phyloP scores from a whole-genome alignment of 2,888 invertebrate genomes.

The Terebella lapidaria region DNA sequence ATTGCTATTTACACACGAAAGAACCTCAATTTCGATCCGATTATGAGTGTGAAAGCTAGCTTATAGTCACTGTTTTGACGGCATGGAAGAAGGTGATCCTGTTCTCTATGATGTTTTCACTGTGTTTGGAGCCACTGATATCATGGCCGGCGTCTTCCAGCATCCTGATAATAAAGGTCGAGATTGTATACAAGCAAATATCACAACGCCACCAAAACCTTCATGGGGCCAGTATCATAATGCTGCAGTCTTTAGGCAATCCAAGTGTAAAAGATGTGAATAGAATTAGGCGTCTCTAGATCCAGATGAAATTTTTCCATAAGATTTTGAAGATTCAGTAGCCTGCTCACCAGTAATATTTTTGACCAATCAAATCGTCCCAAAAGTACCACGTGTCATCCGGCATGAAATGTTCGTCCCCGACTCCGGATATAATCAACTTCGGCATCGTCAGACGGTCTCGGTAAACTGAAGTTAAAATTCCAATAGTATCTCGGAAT shows the following conservation, averaged over 20 bases:
- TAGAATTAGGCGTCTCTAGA: background rate
- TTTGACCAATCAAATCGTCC: conserved; percentile 27
- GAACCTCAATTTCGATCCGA: too few relatives aligned
- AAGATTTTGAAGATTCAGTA: too few relatives aligned
- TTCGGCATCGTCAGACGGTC: conserved; percentile 34
- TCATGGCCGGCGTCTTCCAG: conserved; percentile 3
- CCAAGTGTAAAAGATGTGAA: background rate
- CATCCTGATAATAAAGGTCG: too few relatives aligned
- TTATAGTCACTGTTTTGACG: conserved; percentile 4
- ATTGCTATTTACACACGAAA: too few relatives aligned
- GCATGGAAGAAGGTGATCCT: conserved; percentile 4
- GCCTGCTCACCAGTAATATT: too few relatives aligned
- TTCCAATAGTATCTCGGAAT: background rate
- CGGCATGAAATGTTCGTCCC: conserved; percentile 42
- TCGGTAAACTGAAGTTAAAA: conserved; percentile 36
- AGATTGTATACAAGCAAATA: too few relatives aligned
- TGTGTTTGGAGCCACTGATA: background rate
- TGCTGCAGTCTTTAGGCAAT: background rate
- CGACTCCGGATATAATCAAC: conserved; percentile 32
- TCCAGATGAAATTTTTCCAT: too few relatives aligned
- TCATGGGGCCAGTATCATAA: too few relatives aligned
- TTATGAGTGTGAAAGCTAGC: too few relatives aligned
- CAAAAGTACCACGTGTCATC: conserved; percentile 39
- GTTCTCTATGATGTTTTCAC: background rate
- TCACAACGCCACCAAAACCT: too few relatives aligned